Base-by-base conservation (phyloP, 2,113 vertebrate species). In the Phodopus roborovskii region DNA sequence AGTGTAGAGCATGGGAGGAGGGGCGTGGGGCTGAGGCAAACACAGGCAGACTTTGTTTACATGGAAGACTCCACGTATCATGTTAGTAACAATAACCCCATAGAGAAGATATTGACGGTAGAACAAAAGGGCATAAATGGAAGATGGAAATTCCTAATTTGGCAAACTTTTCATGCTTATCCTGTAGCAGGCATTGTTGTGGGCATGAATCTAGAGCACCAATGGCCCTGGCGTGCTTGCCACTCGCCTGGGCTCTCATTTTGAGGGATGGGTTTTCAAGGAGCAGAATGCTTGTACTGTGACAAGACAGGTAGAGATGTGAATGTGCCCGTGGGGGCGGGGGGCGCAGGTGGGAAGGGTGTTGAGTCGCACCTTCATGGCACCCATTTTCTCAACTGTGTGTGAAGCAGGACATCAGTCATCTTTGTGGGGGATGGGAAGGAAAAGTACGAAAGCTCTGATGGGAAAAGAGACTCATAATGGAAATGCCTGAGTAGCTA, bases 181-280 rank as follows among this genome's bases (percentile, higher is more conserved):
- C 45, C 20, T 2, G 0, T 0, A 12, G 26, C 24, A 39, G 39
- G 8, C 15, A 0, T 11, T 5, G 0, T 48, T 22, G 6, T 42
- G 3, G n/a, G 4, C 0, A 0, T 5, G 30, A 1, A 2, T 9
- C 39, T 6, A 36, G 26, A 26, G 50, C 78, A 1, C 19, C n/a
- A 8, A 1, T 53, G 58, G 30, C 50, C 48, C 64, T 39, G 3
- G 36, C 13, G 2, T 24, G 30, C 50, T 4, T n/a, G 11, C 7
- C 66, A 1, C 24, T 45, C 36, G 33, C n/a, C 3, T 3, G 15
- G 81, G 68, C 53, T 5, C 30, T 81, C 26, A 28, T 60, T 58
- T 73, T 64, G 90, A 85, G 50, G 24, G 5, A 5, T 71, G 16
- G 24, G 11, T 88, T 79, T 94, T 17, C 36, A 60, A 60, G 56